A percentile compares a stretch with the other conserved stretches of the same genome.
These are phyloP conservation scores for Psittacula echo DNA, from an alignment of 2,797 vertebrate genomes.

Conservation along the genomic window DNA sequence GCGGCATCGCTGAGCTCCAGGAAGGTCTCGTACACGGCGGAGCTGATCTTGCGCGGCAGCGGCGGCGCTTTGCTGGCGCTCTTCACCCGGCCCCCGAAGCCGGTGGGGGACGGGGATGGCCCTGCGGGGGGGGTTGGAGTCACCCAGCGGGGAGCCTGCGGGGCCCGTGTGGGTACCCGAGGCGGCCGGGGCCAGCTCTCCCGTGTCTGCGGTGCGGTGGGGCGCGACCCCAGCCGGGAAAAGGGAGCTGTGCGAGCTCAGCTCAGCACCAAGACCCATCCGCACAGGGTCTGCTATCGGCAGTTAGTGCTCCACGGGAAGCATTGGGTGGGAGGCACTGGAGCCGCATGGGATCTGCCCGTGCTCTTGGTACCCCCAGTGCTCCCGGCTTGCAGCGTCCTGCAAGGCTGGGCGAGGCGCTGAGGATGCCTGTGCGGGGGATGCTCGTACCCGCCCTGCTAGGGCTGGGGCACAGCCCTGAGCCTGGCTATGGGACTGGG, in stretches of 20 bases:
- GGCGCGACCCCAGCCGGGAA: not conserved
- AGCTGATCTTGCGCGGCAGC: constrained; percentile 39
- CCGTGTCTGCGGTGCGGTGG: rapidly evolving
- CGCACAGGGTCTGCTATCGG: rapidly evolving
- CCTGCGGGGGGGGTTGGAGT: not conserved
- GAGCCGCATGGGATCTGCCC: rapidly evolving
- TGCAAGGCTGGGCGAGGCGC: not conserved
- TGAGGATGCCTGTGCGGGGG: no score
- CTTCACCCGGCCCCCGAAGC: constrained; percentile 4
- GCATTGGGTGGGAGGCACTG: rapidly evolving
- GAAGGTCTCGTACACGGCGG: not conserved
- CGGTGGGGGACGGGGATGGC: not conserved
- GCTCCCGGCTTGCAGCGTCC: not conserved
- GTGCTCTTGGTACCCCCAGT: rapidly evolving
- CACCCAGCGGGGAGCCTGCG: rapidly evolving
- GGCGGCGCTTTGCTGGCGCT: constrained; percentile 5
- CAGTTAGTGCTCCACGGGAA: rapidly evolving
- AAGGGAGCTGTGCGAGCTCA: not conserved
- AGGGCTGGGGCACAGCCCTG: not conserved
- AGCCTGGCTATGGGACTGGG: not conserved
- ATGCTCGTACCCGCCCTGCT: not conserved
- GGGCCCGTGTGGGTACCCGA: no score
- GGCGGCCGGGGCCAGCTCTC: not conserved
- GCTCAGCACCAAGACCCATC: rapidly evolving
- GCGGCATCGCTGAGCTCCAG: not conserved